Evolutionary conservation across 2,113 vertebrate genomes (phyloP).

Genomic region (Todiramphus chloris): DNA sequence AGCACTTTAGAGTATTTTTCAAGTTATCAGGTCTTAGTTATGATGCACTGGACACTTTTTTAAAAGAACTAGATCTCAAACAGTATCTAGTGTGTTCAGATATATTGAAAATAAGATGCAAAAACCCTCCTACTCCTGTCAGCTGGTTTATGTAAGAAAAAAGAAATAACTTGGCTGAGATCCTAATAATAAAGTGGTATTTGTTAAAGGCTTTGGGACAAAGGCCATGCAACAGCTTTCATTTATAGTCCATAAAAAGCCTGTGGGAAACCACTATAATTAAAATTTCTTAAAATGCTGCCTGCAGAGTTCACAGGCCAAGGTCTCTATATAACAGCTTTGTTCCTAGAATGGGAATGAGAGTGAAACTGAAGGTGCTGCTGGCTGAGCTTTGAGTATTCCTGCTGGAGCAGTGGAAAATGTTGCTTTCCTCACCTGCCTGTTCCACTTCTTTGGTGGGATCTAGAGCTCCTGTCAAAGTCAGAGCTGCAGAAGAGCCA

Average conservation of each 20-base stretch:
- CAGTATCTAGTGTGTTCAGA: not conserved
- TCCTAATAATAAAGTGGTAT: not conserved
- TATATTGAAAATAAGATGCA: not conserved
- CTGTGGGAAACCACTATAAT: not conserved
- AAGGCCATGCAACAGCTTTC: not conserved
- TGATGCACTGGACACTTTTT: not conserved
- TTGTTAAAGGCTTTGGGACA: not conserved
- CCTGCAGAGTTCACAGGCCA: not conserved
- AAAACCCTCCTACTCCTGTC: not conserved
- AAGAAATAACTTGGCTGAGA: not conserved
- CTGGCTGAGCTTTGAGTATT: not conserved
- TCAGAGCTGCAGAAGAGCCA: not conserved
- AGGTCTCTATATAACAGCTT: not conserved
- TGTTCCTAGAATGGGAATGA: not conserved
- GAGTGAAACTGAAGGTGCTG: not conserved
- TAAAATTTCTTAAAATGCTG: not conserved
- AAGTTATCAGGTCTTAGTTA: not conserved
- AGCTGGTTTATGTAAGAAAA: not conserved
- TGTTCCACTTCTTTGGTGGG: not conserved
- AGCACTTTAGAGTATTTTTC: not conserved
- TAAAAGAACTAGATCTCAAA: not conserved
- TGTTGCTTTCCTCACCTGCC: not conserved
- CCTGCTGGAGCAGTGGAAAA: not conserved
- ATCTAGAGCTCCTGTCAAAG: not conserved
- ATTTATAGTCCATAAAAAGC: not conserved